Evolutionary conservation across 2,888 invertebrate genomes (phyloP).

Genomic region (Escarpia spicata): DNA sequence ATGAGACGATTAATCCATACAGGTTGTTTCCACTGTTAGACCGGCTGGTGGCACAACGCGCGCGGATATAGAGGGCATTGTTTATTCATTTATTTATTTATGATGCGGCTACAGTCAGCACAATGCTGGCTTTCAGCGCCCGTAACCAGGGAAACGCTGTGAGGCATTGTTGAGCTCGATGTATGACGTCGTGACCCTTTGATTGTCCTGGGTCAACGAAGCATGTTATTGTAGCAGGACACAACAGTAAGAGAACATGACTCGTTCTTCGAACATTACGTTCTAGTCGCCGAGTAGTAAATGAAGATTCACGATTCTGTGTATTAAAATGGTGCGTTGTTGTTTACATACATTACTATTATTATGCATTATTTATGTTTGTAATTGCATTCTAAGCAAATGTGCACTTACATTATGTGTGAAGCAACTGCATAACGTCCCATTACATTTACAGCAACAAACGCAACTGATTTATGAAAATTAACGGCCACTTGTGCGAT

Average conservation of each 20-base stretch:
- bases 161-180: not conserved
- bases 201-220: not conserved
- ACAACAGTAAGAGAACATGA: not conserved
- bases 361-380: not conserved
- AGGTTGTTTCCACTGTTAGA: not conserved
- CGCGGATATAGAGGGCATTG: not conserved
- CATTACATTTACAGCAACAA: not conserved
- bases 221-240: not conserved
- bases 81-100: slow-evolving; percentile 6
- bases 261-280: not conserved
- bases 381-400: not conserved
- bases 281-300: not conserved
- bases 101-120: not conserved
- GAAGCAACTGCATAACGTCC: not conserved
- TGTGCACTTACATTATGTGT: not conserved
- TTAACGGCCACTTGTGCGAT: not conserved
- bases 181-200: not conserved
- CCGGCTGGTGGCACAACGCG: not conserved
- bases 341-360: not conserved
- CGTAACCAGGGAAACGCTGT: not conserved
- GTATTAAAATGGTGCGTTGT: not conserved
- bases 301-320: not conserved
- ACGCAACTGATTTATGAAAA: not conserved
- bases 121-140: not conserved
- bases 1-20: not conserved